Evolutionary conservation across 2,113 vertebrate genomes (phyloP), one percentile per base, ranked within the genome.

Genomic region (Leptobrachium leishanense): DNA sequence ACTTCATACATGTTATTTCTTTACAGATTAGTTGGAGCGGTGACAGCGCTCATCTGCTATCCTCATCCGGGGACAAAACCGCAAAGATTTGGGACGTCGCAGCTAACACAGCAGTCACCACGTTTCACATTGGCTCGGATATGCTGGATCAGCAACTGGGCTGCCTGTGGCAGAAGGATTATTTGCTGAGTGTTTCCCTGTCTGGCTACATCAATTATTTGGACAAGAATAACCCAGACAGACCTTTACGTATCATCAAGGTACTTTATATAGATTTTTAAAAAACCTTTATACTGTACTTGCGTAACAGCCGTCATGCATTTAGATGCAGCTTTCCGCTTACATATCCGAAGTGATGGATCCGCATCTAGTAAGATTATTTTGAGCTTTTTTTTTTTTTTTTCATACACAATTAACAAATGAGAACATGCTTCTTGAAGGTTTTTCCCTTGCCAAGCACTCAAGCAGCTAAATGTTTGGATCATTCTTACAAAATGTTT

Each of bases 151-250:
- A 98, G 89, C 98, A 99, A 91, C 88, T 99, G 90, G 97, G 98
- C 85, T 99, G 98, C 86, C 87, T 99, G 79, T 99, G 97, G 97
- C 96, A 97, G 90, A 95, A 95, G 15, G 87, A 95, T 82, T 92
- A 98, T 85, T 91, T 99, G 81, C 87, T 99, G 82, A 95, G 93
- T 76, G 2, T 99, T 77, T 98, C 97, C 20, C 86, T 99, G 77
- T 96, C 96, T 0, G 98, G 98, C 43, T 95, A 95, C 87, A 99
- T 99, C 91, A 98, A 98, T 88, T 99, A 98, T 85, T 88, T 99
- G 92, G 97, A 99, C 90, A 96, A 89, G 86, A 98, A 95, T 91
- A 98, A 95, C 87, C 96, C 97, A n/a, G 81, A 92, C 88, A 94
- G 94, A 1, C 96, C 96, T 44, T 88, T 97, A 50, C 94, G 94